phyloP scores from a whole-genome alignment of 2,797 vertebrate genomes.

The Spinus pinus region DNA sequence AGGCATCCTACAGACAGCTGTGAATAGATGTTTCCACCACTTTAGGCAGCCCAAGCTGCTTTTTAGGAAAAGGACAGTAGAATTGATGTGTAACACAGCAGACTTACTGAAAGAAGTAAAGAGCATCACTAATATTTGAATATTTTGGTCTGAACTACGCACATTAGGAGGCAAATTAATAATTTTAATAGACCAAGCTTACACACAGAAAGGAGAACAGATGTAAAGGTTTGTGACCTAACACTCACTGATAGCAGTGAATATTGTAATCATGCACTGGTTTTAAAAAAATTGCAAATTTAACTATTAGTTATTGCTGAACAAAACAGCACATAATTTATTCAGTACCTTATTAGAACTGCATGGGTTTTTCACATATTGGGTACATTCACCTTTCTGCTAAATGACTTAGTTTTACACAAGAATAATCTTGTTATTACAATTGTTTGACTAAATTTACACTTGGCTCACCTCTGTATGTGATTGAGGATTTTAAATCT shows the following conservation, averaged over 20 bases:
- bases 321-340: background rate
- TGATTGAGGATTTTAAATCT: background rate
- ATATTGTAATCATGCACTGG: background rate
- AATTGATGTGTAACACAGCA: fast-evolving
- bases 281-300: background rate
- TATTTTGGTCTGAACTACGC: background rate
- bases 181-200: background rate
- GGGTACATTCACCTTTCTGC: background rate
- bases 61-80: background rate
- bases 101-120: background rate
- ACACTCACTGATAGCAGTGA: background rate
- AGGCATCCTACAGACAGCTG: background rate
- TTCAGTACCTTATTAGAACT: background rate
- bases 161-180: background rate
- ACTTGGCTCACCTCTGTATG: background rate
- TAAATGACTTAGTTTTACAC: background rate
- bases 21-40: background rate
- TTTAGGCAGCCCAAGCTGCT: background rate
- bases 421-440: background rate
- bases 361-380: background rate
- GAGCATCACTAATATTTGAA: background rate
- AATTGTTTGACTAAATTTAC: background rate
- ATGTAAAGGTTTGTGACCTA: background rate
- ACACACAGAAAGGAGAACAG: background rate
- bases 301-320: background rate